Conservation (phyloP, 2,797 vertebrate genomes). For the Lithobates sylvaticus region DNA sequence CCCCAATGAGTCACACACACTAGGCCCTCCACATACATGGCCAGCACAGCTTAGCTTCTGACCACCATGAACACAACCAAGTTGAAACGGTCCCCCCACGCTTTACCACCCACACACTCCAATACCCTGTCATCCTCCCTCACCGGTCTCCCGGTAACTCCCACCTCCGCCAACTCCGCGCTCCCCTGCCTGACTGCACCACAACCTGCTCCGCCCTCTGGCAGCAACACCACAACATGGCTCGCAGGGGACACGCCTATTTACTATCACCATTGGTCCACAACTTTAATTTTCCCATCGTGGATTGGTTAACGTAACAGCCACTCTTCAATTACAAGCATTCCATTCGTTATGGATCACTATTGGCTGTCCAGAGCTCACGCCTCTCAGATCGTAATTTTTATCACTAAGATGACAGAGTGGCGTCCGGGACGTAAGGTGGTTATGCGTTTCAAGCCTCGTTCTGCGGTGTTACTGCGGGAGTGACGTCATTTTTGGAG, state of each 20-base stretch:
- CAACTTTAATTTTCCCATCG: fast-evolving
- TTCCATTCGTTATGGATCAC: background rate
- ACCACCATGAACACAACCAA: too few relatives aligned
- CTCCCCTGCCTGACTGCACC: constrained; percentile 58
- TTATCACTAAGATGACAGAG: too few relatives aligned
- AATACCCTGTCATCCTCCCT: background rate
- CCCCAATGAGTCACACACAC: background rate
- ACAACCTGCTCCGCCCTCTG: constrained; percentile 52
- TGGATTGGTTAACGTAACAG: background rate
- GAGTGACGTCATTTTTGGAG: constrained; percentile 24
- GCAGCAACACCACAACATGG: constrained; percentile 58
- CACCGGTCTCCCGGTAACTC: constrained; percentile 36
- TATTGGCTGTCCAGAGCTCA: background rate
- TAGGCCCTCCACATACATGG: background rate
- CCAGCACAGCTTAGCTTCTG: background rate
- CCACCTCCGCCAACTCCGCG: constrained; percentile 52
- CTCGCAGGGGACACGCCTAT: constrained; percentile 26
- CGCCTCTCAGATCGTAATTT: background rate
- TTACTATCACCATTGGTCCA: background rate
- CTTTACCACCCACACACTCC: background rate
- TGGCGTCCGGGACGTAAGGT: background rate
- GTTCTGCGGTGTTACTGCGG: constrained; percentile 42
- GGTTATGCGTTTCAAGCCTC: constrained; percentile 31
- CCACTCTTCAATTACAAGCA: constrained; percentile 1
- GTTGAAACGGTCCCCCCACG: too few relatives aligned